Evolutionary conservation across 2,797 vertebrate genomes (phyloP).

Genomic region (Platalea minor): DNA sequence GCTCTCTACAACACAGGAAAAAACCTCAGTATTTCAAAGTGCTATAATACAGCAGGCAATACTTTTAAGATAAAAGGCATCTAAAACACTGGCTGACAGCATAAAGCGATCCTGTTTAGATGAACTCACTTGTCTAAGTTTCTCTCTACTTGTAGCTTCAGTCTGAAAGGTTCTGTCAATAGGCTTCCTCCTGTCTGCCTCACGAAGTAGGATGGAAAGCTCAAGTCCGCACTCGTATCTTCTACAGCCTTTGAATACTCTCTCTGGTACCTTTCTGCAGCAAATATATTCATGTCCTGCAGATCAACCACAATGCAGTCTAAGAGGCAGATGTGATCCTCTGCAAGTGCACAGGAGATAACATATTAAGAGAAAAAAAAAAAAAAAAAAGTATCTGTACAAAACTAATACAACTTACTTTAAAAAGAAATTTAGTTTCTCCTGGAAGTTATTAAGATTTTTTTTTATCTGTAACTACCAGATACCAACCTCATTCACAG

Average conservation of each 20-base stretch:
- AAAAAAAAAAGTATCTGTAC: not conserved
- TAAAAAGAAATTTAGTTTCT: not conserved
- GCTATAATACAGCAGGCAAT: not conserved
- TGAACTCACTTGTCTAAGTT: constrained; percentile 91
- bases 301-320: constrained; percentile 95
- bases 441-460: not conserved
- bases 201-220: constrained; percentile 88
- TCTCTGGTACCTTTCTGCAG: constrained; percentile 81
- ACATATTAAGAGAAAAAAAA: not conserved
- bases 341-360: constrained; percentile 67
- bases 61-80: not conserved
- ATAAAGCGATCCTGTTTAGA: not conserved
- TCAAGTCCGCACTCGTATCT: constrained; percentile 74
- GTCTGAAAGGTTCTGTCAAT: constrained; percentile 87
- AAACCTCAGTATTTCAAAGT: not conserved
- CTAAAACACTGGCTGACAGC: not conserved
- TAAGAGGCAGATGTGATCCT: constrained; percentile 87
- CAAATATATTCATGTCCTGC: constrained; percentile 97
- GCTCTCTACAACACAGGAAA: constrained; percentile 78
- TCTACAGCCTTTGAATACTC: constrained; percentile 70
- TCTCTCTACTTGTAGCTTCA: constrained; percentile 91
- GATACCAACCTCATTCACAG: not conserved
- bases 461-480: not conserved
- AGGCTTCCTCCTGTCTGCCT: constrained; percentile 88
- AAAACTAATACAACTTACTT: not conserved